Conservation (phyloP, 2,888 invertebrate species). For the Eupithecia vulgata region DNA sequence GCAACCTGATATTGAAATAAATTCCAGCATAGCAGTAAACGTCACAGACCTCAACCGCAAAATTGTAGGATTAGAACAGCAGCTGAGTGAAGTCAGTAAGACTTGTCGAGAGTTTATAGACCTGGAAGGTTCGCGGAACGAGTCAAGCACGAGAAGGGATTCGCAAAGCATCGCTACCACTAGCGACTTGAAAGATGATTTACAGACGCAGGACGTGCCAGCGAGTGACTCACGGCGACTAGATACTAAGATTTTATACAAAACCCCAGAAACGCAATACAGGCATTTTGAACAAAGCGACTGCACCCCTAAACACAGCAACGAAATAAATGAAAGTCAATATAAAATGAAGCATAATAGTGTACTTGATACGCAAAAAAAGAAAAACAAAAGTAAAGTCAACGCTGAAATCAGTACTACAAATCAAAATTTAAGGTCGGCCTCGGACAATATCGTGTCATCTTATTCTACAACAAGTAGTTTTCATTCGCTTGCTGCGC, state of each 20-base stretch:
- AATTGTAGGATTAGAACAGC: conserved; percentile 65
- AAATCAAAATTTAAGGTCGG: conserved; percentile 51
- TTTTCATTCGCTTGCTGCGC: conserved; percentile 57
- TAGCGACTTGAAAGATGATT: conserved; percentile 41
- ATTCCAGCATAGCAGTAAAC: conserved; percentile 69
- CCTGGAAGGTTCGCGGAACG: conserved; percentile 50
- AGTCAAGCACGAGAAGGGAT: conserved; percentile 44
- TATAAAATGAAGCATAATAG: conserved; percentile 22
- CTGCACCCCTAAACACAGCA: conserved; percentile 38
- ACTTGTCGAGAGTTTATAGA: conserved; percentile 59
- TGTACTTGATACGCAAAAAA: conserved; percentile 39
- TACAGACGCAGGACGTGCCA: conserved; percentile 43
- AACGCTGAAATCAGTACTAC: conserved; percentile 41
- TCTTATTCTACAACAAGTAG: conserved; percentile 56
- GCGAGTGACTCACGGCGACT: conserved; percentile 43
- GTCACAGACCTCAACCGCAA: conserved; percentile 70
- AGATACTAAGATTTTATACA: conserved; percentile 62
- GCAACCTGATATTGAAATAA: conserved; percentile 67
- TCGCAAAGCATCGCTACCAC: conserved; percentile 42
- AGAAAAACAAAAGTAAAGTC: conserved; percentile 53
- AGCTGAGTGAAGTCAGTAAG: conserved; percentile 63
- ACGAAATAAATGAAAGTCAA: conserved; percentile 28
- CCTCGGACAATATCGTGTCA: conserved; percentile 49
- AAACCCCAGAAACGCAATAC: conserved; percentile 53
- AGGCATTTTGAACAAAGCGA: conserved; percentile 55